Base-by-base conservation (phyloP, 2,888 invertebrate genomes). In the Drosophila mimica region DNA sequence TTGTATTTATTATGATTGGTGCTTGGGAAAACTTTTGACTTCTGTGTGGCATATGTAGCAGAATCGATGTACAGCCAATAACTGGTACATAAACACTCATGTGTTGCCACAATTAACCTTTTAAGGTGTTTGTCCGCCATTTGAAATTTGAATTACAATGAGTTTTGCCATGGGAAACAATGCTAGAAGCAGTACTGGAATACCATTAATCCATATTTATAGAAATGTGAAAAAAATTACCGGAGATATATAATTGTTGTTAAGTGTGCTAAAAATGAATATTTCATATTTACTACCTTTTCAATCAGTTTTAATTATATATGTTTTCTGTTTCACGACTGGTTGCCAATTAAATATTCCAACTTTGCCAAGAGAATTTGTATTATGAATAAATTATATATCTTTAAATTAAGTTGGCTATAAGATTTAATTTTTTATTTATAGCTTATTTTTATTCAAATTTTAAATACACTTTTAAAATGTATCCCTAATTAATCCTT, bases 1-100 rank as follows among this genome's bases (percentile, higher is more conserved):
- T 76, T 88, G 79, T 73, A 82, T 75, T 75, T 73, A 77, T 82
- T 88, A 89, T 89, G 81, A 79, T 76, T 82, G 75, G 72, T 73
- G 73, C 61, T 34, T 86, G 84, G 74, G 72, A 89, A 89, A 87
- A 89, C 84, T 70, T 73, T 71, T 69, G 65, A 70, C 65, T 74
- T 57, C 71, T 71, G 80, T 79, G 71, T 63, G 70, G 73, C 64
- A 64, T 46, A 49, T 62, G 48, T 61, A 59, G 20, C n/a, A 36
- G 28, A 43, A 46, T 36, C 60, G 51, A 70, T 79, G 20, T 66
- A 57, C 59, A 60, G 49, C 51, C 43, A 30, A 36, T 57, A 79
- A 59, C 59, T 68, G 38, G 28, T 66, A 68, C 70, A 73, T 49
- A 40, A 15, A 46, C 46, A 56, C 33, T 38, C 15, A 9, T 49